Evolutionary conservation across 2,888 invertebrate genomes (phyloP).

Genomic region (Drosophila formosana): DNA sequence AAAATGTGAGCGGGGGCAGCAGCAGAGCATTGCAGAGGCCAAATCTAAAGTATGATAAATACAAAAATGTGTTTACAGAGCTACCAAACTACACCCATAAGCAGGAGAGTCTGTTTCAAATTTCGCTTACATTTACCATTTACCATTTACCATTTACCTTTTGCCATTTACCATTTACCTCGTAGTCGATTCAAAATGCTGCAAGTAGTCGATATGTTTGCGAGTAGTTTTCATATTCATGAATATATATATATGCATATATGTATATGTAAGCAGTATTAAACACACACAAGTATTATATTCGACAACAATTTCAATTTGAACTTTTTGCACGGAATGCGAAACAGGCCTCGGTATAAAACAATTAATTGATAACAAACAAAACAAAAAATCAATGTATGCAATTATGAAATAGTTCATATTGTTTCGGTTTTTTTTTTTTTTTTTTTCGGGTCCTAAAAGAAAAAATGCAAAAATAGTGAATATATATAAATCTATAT

Average conservation of each 20-base stretch:
- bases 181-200: constrained; percentile 5
- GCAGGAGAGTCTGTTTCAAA: constrained; percentile 49
- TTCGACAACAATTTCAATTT: neutral
- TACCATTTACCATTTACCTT: neutral
- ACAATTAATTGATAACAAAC: constrained; percentile 36
- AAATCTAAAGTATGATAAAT: constrained; percentile 74
- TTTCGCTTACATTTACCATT: constrained; percentile 36
- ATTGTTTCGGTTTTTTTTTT: constrained; percentile 15
- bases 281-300: constrained; percentile 43
- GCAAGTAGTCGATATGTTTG: constrained; percentile 27
- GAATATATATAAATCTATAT: constrained; percentile 31
- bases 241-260: constrained; percentile 10
- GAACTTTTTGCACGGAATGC: constrained; percentile 22
- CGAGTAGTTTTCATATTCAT: constrained; percentile 22
- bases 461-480: constrained; percentile 18
- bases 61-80: constrained; percentile 50
- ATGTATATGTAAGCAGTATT: constrained; percentile 33
- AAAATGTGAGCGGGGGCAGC: constrained; percentile 12
- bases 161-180: neutral
- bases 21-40: constrained; percentile 63
- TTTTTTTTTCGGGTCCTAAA: constrained; percentile 42
- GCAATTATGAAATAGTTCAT: constrained; percentile 28
- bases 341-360: constrained; percentile 45
- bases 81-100: constrained; percentile 25
- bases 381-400: constrained; percentile 12